Base-by-base conservation (phyloP, 1,140 invertebrate species). In the Drosophila yakuba region DNA sequence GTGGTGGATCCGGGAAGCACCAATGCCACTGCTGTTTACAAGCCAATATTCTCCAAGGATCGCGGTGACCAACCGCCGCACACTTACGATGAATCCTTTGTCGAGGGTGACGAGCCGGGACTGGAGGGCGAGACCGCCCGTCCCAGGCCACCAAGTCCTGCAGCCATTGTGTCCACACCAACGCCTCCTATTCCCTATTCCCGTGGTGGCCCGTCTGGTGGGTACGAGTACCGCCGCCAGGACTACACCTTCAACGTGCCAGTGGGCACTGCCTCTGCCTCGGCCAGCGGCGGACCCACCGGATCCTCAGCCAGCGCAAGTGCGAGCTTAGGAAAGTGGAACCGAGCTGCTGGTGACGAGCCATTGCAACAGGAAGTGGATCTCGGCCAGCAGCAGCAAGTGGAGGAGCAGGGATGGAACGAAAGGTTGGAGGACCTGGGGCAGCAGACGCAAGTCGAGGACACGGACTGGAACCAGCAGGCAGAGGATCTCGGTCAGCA, bases 31-130 rank as follows among this genome's bases (percentile, higher is more conserved):
- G 80, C 51, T 4, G 72, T 73, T 7, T 76, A 78, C 23, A 80
- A 66, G 25, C 55, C 67, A 2, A 64, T 76, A 6, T 90, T 91
- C 54, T 91, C 86, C 3, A 92, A 86, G 57, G 91, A 92, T 58
- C 89, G 91, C 15, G 91, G 91, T 0, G 91, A 92, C 61, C 91
- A 92, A 55, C 91, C 91, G 0, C 91, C 91, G 0, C 75, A 91
- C 67, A 54, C 69, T 0, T 92, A 90, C 23, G 86, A 91, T 12
- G 91, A 92, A 43, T 50, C 71, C 35, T 66, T 64, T 41, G 64
- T 74, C 7, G 85, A 90, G 10, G 67, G 47, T 0, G 72, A 90
- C 8, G 91, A 92, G n/a, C 91, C 91, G 0, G 89, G 89, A 6
- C 57, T 92, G 10, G 82, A 84, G 41, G 82, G 80, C 38, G 82